Evolutionary conservation across 1,140 invertebrate species (phyloP).

Genomic region (Diorhabda carinulata): DNA sequence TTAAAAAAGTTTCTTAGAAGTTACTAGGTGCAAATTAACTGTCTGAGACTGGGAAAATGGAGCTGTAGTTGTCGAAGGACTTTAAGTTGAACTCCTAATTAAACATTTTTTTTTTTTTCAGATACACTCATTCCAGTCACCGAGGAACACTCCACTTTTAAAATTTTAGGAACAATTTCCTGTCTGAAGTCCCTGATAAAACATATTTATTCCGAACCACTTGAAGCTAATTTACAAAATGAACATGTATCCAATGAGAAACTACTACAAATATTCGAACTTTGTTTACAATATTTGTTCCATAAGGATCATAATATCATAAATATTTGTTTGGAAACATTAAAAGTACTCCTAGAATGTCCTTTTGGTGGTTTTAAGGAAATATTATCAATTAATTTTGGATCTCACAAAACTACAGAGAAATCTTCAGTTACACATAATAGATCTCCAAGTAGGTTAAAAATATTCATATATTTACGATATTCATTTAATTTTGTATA

Average conservation of each 20-base stretch:
- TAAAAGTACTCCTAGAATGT: conserved; percentile 68
- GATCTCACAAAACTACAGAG: conserved; percentile 47
- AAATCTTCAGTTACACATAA: conserved; percentile 45
- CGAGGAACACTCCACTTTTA: conserved; percentile 45
- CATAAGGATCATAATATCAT: conserved; percentile 80
- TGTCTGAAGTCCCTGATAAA: conserved; percentile 62
- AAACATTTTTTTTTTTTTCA: conserved; percentile 21
- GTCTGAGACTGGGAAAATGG: too few species aligned
- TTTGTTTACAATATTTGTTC: conserved; percentile 68
- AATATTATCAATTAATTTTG: conserved; percentile 59
- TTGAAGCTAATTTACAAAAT: conserved; percentile 21
- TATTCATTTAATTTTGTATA: not conserved
- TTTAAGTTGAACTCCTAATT: too few species aligned
- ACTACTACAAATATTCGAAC: conserved; percentile 64
- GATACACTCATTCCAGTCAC: conserved; percentile 48
- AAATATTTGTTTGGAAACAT: conserved; percentile 75
- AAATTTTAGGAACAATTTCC: conserved; percentile 61
- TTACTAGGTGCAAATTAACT: too few species aligned
- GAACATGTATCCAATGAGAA: conserved; percentile 27
- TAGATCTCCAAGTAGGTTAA: conserved; percentile 52
- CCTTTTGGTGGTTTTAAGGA: conserved; percentile 58
- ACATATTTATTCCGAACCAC: conserved; percentile 42
- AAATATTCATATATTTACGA: conserved; percentile 9
- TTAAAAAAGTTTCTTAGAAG: too few species aligned
- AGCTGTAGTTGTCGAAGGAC: too few species aligned